These are phyloP conservation scores for Phocoena phocoena DNA, from an alignment of 2,113 vertebrate species.

Conservation along the genomic window DNA sequence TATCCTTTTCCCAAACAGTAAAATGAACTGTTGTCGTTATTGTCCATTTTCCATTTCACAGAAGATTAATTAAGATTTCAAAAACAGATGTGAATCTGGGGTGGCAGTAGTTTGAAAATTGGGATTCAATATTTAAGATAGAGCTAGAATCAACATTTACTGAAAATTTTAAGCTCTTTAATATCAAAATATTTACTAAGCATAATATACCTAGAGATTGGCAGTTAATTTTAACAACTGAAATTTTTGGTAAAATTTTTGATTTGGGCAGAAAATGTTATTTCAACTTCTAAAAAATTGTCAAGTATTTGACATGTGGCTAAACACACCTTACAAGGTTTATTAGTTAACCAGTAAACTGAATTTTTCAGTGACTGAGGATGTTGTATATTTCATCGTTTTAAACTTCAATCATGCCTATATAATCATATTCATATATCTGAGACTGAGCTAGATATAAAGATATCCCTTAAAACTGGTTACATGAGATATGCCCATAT, in stretches of 20 bases:
- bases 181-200: slow-evolving; percentile 25
- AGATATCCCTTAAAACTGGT: neutral
- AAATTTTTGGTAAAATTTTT: slow-evolving; percentile 14
- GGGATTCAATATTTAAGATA: slow-evolving; percentile 4
- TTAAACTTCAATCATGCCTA: slow-evolving; percentile 33
- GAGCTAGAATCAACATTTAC: slow-evolving; percentile 7
- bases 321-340: neutral
- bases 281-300: neutral
- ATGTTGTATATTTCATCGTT: neutral
- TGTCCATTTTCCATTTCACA: slow-evolving; percentile 11
- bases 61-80: neutral
- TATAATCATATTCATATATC: neutral
- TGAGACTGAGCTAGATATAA: slow-evolving; percentile 4
- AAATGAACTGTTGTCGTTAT: neutral
- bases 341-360: neutral
- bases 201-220: neutral
- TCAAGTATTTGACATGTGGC: neutral
- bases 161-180: slow-evolving; percentile 15
- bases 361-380: slow-evolving; percentile 7
- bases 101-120: neutral
- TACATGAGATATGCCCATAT: neutral
- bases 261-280: neutral
- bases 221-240: slow-evolving; percentile 31
- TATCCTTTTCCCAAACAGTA: neutral
- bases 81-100: neutral